Base-by-base conservation (phyloP, 2,797 vertebrate genomes). In the Erethizon dorsatum region DNA sequence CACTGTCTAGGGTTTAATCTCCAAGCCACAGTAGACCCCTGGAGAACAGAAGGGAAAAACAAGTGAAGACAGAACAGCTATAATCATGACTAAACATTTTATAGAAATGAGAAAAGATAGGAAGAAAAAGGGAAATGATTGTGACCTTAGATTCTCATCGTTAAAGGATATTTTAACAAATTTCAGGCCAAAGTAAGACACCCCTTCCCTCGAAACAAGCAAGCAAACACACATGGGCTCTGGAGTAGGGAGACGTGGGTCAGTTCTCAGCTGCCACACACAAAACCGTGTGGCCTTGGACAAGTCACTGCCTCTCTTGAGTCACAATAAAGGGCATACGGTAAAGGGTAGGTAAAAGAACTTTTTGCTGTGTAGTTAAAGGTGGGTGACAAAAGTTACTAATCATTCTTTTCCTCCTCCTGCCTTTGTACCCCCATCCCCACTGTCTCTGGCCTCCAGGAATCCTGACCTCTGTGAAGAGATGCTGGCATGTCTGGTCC, bases 381-480 rank as follows among this genome's bases (percentile, higher is more conserved):
- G 67, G 65, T 28, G 11, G 47, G 20, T 24, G n/a, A 83, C 50
- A 37, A 91, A 83, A 54, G 94, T 85, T 4, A 91, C 59, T 96
- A 73, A 97, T 77, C 83, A 45, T 45, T 80, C 83, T 96, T 65
- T 22, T 98, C 89, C 6, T 95, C 88, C 52, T 87, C 63, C 75
- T 94, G 50, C 83, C 28, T 89, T 75, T 71, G 33, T 56, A 4
- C 33, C 26, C 56, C 41, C 11, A 4, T 47, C 4, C 13, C 41
- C 13, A 1, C 45, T n/a, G 7, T 69, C 91, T 86, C 95, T 75
- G 93, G 41, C 71, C 54, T 18, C 63, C 97, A 99, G 99, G 99
- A 99, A 98, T 99, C 99, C 98, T 99, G 99, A 99, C 98, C 98
- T 98, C 97, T n/a, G 97, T 97, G 97, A 97, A 89, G 95, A 97